Conservation (phyloP, 1,140 invertebrate genomes). For the Philotrypesis tridentata region DNA sequence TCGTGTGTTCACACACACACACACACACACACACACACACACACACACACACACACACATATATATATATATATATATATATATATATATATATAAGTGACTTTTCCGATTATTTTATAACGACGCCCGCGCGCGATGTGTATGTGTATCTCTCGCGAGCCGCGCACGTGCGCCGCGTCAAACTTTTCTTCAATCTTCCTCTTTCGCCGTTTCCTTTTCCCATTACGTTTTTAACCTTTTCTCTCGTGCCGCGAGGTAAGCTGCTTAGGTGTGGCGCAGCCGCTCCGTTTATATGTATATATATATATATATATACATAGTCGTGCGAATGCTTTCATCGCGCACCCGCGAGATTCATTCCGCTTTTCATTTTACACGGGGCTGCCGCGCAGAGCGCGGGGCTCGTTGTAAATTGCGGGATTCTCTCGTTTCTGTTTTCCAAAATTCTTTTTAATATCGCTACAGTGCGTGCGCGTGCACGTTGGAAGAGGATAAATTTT, state of each 20-base stretch:
- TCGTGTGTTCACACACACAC: too few species aligned
- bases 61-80: too few species aligned
- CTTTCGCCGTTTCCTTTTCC: background rate
- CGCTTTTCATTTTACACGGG: background rate
- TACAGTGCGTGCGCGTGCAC: too few species aligned
- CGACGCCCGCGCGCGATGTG: too few species aligned
- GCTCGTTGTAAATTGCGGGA: background rate
- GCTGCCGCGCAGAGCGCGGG: too few species aligned
- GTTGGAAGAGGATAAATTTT: too few species aligned
- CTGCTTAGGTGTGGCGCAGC: constrained; percentile 64
- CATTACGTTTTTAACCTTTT: background rate
- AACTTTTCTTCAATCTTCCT: background rate
- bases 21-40: too few species aligned
- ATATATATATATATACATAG: too few species aligned
- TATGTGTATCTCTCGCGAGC: constrained; percentile 61
- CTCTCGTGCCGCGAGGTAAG: constrained; percentile 60
- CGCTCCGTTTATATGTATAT: too few species aligned
- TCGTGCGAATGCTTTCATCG: constrained; percentile 50
- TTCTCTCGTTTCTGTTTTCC: background rate
- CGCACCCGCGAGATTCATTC: background rate
- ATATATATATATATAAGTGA: too few species aligned
- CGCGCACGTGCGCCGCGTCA: background rate
- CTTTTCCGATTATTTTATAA: too few species aligned
- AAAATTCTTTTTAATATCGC: background rate
- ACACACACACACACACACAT: too few species aligned